Evolutionary conservation across 2,797 vertebrate genomes (phyloP), one percentile per base, ranked within the genome.

Genomic region (Cynodonichthys magdalenae): DNA sequence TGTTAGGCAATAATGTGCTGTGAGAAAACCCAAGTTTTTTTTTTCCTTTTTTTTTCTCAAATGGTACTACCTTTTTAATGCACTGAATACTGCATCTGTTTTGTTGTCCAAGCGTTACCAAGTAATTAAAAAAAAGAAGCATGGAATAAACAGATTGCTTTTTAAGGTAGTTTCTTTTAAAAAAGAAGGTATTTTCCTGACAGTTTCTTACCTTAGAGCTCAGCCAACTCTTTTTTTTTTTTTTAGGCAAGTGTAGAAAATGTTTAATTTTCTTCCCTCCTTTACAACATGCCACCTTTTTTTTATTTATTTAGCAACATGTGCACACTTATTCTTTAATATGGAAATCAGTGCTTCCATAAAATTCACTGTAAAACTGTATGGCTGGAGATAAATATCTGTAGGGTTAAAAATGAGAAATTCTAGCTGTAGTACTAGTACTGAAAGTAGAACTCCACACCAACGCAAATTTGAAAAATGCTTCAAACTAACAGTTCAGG

Each of bases 211-310:
- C n/a, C n/a, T n/a, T 67, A n/a, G 52, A 63, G 75, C 81, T 82
- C 46, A 81, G 69, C 82, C 74, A 78, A 56, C 71, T 81, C 56
- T 80, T 77, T 87, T 28, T 63, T 34, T n/a, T 80, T 77, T 87
- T 28, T 63, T 34, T n/a, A 41, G 67, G 71, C 80, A 86, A 56
- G 78, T 80, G 72, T 56, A 75, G 41, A 71, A 69, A 74, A 79
- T 82, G 71, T 58, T 65, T 65, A 48, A 58, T 51, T 15, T 28
- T 68, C 53, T 59, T 59, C 48, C 59, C n/a, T 24, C 48, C 18
- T 20, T 27, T 5, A 18, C 15, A 15, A 11, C 20, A 15, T 9
- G 29, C 72, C 71, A 50, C 57, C 29, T 72, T 50, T 82, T 77
- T 71, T 58, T 69, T 79, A 50, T 64, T 77, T 55, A 34, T 20